phyloP scores from a whole-genome alignment of 2,888 invertebrate species.

The Polyommatus iphigenia region DNA sequence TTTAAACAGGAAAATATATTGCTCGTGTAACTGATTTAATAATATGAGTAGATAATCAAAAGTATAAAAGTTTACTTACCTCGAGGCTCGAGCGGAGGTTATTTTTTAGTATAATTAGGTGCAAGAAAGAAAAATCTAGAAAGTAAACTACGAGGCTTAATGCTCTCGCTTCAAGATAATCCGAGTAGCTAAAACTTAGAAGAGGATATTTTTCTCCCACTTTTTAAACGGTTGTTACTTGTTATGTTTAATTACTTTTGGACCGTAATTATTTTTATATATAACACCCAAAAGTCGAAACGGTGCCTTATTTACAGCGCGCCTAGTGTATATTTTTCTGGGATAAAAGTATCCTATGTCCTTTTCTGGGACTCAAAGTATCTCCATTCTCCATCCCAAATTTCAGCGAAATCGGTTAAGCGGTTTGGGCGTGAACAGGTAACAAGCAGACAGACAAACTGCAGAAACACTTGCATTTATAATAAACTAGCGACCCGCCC shows the following conservation, averaged over 20 bases:
- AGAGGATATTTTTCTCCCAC: not conserved
- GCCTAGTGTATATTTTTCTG: too few species aligned
- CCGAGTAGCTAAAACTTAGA: conserved; percentile 12
- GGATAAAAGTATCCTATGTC: too few species aligned
- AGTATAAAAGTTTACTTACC: not conserved
- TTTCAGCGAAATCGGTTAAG: too few species aligned
- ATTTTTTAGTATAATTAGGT: conserved; percentile 7
- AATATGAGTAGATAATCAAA: not conserved
- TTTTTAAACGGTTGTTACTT: not conserved
- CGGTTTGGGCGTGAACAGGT: too few species aligned
- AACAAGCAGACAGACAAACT: too few species aligned
- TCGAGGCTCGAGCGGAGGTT: not conserved
- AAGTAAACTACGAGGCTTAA: not conserved
- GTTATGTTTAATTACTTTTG: not conserved
- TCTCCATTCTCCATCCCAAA: too few species aligned
- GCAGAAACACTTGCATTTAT: too few species aligned
- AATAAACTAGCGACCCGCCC: too few species aligned
- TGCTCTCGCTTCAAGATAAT: conserved; percentile 9
- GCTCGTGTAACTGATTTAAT: not conserved
- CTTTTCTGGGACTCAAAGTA: too few species aligned
- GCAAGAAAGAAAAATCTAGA: conserved; percentile 5
- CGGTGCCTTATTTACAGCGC: too few species aligned
- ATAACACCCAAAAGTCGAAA: too few species aligned
- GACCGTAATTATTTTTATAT: too few species aligned
- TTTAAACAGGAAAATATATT: not conserved